Evolutionary conservation across 2,888 invertebrate genomes (phyloP), one percentile per base, ranked within the genome.

Genomic region (Rotaria socialis): DNA sequence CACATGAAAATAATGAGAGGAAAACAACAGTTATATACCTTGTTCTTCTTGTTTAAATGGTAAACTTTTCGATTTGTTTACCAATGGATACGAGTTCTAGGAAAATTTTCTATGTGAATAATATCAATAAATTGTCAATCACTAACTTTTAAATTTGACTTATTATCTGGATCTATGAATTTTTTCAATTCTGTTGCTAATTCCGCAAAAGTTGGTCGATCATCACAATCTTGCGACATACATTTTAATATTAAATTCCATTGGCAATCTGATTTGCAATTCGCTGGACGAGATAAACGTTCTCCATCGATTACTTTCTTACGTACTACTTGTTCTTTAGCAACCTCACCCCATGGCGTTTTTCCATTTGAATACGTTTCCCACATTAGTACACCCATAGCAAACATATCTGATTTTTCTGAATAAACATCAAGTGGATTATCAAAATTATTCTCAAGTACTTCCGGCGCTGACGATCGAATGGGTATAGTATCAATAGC

Each of bases 351-450:
- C 67, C 67, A 67, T 35, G 67, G 67, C 35, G 35, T 8, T 35
- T 16, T 67, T 67, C 67, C 67, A 16, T 67, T 67, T 27, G 35
- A 67, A 35, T 67, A 67, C 0, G 16, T 6, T 35, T 67, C 67
- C 67, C 67, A 67, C 67, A 67, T 67, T 4, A 67, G 19, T 35
- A 67, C 67, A 67, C 67, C 67, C 67, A 67, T 67, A 24, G 67
- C 27, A 67, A 27, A 67, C 35, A 67, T 35, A 67, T 67, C 67
- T 67, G 35, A 14, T 35, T 67, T 67, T 67, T 67, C 67, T 35
- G 67, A 35, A 35, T 24, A 67, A 35, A 35, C 16, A 35, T 35
- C 8, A 24, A 6, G 7, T 19, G 7, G 1, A 56, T 56, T 6
- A 56, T 56, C 24, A 56, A 24, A 2, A 24, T 1, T 24, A 35